Evolutionary conservation across 2,797 vertebrate genomes (phyloP), one percentile per base, ranked within the genome.

Genomic region (Lycodopsis pacificus): DNA sequence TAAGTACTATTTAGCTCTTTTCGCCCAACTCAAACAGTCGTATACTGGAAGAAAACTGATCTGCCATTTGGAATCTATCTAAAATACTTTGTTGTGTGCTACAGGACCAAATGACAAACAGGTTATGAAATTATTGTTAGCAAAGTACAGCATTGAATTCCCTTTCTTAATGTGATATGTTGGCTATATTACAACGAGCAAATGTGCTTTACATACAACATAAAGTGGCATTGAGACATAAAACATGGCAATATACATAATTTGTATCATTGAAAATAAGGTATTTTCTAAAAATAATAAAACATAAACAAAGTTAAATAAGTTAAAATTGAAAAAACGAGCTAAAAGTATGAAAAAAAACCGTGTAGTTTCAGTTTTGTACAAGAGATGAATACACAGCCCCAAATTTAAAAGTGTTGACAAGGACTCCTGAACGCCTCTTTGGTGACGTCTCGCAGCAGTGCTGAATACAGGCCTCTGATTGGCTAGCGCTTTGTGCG

Each of bases 361-460:
- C 30, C 6, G 46, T 59, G 22, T 11, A 27, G 22, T 27, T 5
- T 22, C n/a, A 59, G 8, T 0, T 27, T 22, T 22, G 14, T 7
- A 0, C 4, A 40, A 66, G 10, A 14, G 5, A 19, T 38, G 2
- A 49, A 58, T 8, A 2, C 3, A n/a, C 25, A 30, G 6, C 3
- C 1, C 1, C 5, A 7, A 3, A 36, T 42, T 12, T 46, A 54
- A 22, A 40, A 32, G 42, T 27, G 30, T 5, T 27, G 17, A 25
- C 7, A 62, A 27, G 9, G 48, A 69, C 15, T 77, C 22, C 73
- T 90, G 86, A 92, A 92, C 64, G 84, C 56, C 86, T 25, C 76
- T 77, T 77, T 4, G 9, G 30, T 44, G 19, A 74, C 59, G 58
- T 73, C 17, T 0, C 1, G 1, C 19, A 15, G 32, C 12, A 13